Conservation (phyloP, 2,797 vertebrate genomes). For the Aplochiton taeniatus region DNA sequence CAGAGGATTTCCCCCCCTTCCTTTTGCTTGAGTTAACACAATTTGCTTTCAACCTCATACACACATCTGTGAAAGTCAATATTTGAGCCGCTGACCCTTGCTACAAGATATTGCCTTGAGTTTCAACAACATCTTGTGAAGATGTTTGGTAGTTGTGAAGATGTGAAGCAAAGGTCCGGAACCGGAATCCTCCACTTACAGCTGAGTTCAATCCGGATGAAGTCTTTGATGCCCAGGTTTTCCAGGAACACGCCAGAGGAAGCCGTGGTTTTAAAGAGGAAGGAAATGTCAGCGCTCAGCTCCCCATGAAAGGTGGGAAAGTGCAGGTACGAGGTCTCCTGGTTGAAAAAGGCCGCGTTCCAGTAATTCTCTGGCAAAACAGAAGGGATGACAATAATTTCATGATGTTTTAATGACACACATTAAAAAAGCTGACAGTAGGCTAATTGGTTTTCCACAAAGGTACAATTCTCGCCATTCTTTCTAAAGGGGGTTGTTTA, state of each 20-base stretch:
- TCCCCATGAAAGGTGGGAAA: conserved; percentile 93
- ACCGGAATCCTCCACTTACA: conserved; percentile 8
- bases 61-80: too few species aligned
- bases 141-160: too few species aligned
- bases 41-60: too few species aligned
- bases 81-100: too few species aligned
- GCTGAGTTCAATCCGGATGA: conserved; percentile 81
- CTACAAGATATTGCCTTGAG: too few species aligned
- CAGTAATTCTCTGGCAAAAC: conserved; percentile 79
- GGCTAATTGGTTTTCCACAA: background rate
- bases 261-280: conserved; percentile 92
- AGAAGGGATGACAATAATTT: conserved; percentile 5
- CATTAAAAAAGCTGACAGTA: background rate
- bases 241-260: conserved; percentile 92
- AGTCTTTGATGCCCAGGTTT: conserved; percentile 93
- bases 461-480: background rate
- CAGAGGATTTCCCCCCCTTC: too few species aligned
- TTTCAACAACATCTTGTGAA: too few species aligned
- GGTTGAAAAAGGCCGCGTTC: conserved; percentile 92
- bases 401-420: background rate
- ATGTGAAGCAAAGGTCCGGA: background rate
- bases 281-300: conserved; percentile 90
- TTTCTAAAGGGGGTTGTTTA: background rate
- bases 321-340: conserved; percentile 90
- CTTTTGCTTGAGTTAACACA: too few species aligned